phyloP scores from a whole-genome alignment of 1,140 invertebrate species.

The Condylostylus longicornis region DNA sequence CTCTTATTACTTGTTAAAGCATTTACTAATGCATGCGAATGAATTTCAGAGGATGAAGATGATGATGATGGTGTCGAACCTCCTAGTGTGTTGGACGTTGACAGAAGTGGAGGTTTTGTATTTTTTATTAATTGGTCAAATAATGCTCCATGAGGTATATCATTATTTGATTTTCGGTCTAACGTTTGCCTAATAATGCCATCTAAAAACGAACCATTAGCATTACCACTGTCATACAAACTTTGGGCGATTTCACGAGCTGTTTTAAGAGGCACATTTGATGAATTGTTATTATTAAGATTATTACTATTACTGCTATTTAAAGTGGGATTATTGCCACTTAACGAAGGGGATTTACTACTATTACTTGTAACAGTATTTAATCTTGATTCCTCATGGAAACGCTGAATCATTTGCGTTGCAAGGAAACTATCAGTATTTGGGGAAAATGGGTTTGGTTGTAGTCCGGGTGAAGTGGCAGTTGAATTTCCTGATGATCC shows the following conservation, averaged over 20 bases:
- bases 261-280: conserved; percentile 18
- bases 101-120: conserved; percentile 38
- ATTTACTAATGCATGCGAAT: not conserved
- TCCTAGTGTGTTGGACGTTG: conserved; percentile 19
- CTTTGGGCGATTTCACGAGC: conserved; percentile 39
- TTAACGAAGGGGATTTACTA: too few relatives aligned
- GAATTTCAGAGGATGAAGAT: too few relatives aligned
- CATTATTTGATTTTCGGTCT: conserved; percentile 32
- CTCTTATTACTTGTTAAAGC: conserved; percentile 13
- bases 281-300: conserved; percentile 16
- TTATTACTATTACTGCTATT: conserved; percentile 2
- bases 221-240: conserved; percentile 43
- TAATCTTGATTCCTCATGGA: conserved; percentile 48
- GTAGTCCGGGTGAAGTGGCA: conserved; percentile 5
- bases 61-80: conserved; percentile 13
- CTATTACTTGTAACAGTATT: conserved; percentile 21
- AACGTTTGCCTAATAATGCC: conserved; percentile 61
- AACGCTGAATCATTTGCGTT: conserved; percentile 62
- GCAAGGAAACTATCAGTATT: conserved; percentile 55
- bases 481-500: not conserved
- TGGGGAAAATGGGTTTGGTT: conserved; percentile 37
- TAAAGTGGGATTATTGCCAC: conserved; percentile 10
- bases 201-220: conserved; percentile 61
- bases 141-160: conserved; percentile 35
- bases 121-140: conserved; percentile 56